Evolutionary conservation across 2,113 vertebrate genomes (phyloP), one percentile per base, ranked within the genome.

Genomic region (Ictalurus punctatus): DNA sequence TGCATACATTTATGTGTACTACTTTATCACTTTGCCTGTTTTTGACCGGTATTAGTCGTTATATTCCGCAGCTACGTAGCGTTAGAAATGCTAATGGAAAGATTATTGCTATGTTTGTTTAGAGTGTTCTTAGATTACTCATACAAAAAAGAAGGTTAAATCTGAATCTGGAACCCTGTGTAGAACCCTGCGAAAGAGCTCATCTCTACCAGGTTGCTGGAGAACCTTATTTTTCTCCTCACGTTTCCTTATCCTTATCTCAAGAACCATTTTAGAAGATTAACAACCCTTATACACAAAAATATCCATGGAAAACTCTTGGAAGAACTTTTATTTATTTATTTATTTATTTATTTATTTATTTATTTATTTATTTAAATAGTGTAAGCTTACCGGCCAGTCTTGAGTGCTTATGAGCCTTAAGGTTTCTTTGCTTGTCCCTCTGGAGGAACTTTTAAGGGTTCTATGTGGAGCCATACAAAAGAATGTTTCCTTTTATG

Each of bases 21-120:
- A 21, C 17, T 83, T 83, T 25, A 83, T 83, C 81, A 83, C 58
- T 61, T 5, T 81, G 27, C 27, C 79, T 59, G n/a, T 58, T 61
- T 83, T 59, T 61, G 81, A 34, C 56, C 40, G 0, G 16, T 63
- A 21, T 83, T 83, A 13, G 4, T 25, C 0, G 1, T 63, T 25
- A 13, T 40, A 27, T 44, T 40, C 58, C 10, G 80, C 54, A 44
- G 58, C 34, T 25, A 27, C 8, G 13, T 63, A 40, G 58, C 58
- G 0, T 63, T 44, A 37, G 17, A 40, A 12, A 37, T 83, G 34
- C 10, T 54, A 83, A 83, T 44, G 78, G 78, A 81, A 81, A 63
- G 58, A 40, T 82, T 59, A 27, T 61, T 83, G 34, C 25, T 40
- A 25, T 3, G 21, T 25, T 83, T 12, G 56, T 63, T 59, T 59